Evolutionary conservation across 1,140 invertebrate genomes (phyloP).

Genomic region (Drosophila pectinifera): DNA sequence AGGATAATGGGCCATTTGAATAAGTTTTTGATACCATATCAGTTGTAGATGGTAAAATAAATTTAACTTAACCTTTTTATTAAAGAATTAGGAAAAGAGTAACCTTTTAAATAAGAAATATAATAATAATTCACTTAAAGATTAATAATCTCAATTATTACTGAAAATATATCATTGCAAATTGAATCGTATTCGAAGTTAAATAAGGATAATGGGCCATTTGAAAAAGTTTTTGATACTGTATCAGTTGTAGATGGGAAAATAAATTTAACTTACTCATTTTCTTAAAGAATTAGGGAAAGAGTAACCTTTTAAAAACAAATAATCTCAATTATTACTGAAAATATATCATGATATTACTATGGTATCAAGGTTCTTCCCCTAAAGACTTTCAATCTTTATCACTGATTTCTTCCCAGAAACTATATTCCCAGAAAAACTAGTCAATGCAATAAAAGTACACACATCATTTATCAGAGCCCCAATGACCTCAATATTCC

Average conservation of each 20-base stretch:
- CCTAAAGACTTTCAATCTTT: background rate
- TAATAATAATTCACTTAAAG: too few species aligned
- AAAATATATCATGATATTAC: too few species aligned
- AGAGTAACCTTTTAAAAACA: too few species aligned
- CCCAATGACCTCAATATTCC: constrained; percentile 1
- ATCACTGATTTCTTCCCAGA: constrained; percentile 2
- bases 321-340: too few species aligned
- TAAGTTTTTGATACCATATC: background rate
- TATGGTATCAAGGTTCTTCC: too few species aligned
- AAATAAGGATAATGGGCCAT: constrained; percentile 20
- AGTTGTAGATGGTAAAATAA: background rate
- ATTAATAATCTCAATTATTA: too few species aligned
- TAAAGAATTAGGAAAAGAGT: too few species aligned
- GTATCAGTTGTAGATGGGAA: background rate
- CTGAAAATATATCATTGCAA: background rate
- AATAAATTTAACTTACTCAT: too few species aligned
- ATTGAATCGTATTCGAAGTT: constrained; percentile 3
- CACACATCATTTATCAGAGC: constrained; percentile 23
- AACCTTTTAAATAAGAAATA: too few species aligned
- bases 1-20: constrained; percentile 17
- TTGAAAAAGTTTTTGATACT: background rate
- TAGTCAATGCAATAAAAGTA: constrained; percentile 16
- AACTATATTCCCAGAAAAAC: constrained; percentile 11
- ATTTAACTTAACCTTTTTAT: too few species aligned
- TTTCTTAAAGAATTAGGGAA: too few species aligned